phyloP scores from a whole-genome alignment of 2,797 vertebrate genomes.

The Miopithecus talapoin region DNA sequence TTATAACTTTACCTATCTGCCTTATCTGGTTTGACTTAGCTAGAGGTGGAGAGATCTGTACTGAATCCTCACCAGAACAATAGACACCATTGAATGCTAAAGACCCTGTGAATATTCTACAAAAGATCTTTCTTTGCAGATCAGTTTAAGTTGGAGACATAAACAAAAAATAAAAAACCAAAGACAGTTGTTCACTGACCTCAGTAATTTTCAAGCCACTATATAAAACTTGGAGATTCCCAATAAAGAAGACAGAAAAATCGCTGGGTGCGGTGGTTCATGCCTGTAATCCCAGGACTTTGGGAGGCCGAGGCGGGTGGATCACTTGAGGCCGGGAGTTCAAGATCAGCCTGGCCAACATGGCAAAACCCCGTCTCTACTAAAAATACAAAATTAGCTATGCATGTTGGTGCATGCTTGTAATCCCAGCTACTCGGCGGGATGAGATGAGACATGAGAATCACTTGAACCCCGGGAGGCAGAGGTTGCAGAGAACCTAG shows the following conservation, averaged over 20 bases:
- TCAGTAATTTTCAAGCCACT: neutral
- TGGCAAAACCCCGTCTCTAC: neutral
- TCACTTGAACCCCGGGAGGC: neutral
- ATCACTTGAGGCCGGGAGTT: neutral
- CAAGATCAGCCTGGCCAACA: neutral
- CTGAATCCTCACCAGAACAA: constrained; percentile 13
- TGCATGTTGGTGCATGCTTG: neutral
- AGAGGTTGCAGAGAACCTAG: neutral
- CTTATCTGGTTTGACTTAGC: neutral
- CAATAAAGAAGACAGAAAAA: neutral
- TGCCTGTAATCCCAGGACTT: neutral
- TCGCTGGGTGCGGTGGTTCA: neutral
- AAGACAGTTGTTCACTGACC: neutral
- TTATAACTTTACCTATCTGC: constrained; percentile 3
- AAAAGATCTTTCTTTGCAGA: neutral
- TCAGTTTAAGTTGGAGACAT: neutral
- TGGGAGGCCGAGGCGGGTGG: too few relatives aligned
- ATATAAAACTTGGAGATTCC: neutral
- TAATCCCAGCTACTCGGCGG: neutral
- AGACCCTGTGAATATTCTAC: neutral
- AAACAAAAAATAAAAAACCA: neutral
- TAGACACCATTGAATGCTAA: neutral
- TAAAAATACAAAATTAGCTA: neutral
- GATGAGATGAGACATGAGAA: neutral
- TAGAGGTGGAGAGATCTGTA: neutral